Evolutionary conservation across 2,888 invertebrate genomes (phyloP).

Genomic region (Proisotoma minuta): DNA sequence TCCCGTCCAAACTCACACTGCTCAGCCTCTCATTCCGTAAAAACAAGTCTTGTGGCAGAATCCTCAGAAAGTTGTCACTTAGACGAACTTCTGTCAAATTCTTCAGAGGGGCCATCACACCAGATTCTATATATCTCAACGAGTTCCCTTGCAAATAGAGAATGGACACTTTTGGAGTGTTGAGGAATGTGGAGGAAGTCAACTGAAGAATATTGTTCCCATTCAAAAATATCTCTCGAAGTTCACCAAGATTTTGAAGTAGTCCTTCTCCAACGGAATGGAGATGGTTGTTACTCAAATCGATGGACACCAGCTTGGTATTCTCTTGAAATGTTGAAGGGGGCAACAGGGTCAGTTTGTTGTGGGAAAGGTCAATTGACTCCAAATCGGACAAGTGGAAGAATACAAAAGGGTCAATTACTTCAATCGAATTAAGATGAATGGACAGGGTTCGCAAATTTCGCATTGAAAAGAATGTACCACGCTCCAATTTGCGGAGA

Average conservation of each 20-base stretch:
- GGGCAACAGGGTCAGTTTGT: constrained; percentile 73
- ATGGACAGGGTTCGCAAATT: constrained; percentile 72
- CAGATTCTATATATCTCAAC: constrained; percentile 68
- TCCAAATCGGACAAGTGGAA: constrained; percentile 67
- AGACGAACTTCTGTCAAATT: constrained; percentile 78
- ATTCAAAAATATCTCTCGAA: constrained; percentile 76
- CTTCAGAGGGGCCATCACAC: constrained; percentile 69
- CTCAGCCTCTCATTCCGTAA: constrained; percentile 70
- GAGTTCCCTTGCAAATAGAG: constrained; percentile 83
- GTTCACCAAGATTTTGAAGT: constrained; percentile 71
- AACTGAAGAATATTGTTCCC: constrained; percentile 85
- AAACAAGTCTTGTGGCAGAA: constrained; percentile 71
- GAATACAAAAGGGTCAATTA: constrained; percentile 73
- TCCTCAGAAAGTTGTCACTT: constrained; percentile 77
- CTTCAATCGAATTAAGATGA: constrained; percentile 76
- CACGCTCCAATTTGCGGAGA: constrained; percentile 68
- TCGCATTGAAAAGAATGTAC: constrained; percentile 75
- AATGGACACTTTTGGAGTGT: constrained; percentile 69
- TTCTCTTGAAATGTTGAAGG: constrained; percentile 70
- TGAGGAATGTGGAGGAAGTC: constrained; percentile 69
- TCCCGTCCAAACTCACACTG: constrained; percentile 79
- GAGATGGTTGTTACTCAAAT: constrained; percentile 82
- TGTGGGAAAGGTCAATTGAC: constrained; percentile 80
- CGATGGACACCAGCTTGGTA: constrained; percentile 71
- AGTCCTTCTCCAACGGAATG: constrained; percentile 72